These are phyloP conservation scores for Allenopithecus nigroviridis DNA, from an alignment of 2,797 vertebrate genomes.

Conservation along the genomic window DNA sequence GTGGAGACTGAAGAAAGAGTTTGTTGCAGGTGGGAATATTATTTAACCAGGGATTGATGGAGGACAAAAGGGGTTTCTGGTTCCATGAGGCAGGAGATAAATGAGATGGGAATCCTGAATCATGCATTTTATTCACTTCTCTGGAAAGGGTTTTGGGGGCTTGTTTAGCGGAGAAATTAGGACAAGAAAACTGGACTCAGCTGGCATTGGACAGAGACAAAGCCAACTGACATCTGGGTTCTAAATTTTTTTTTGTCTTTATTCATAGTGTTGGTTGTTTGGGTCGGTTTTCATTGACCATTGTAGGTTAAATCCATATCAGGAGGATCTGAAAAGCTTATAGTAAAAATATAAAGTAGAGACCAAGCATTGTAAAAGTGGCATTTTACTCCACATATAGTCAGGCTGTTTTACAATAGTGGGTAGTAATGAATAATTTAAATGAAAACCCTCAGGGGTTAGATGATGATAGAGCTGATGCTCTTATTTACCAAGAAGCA, in stretches of 20 bases:
- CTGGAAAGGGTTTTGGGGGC: neutral
- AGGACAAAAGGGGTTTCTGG: neutral
- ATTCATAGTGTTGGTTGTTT: constrained; percentile 17
- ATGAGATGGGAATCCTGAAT: neutral
- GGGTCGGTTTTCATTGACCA: constrained; percentile 9
- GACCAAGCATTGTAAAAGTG: neutral
- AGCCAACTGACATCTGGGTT: constrained; percentile 1
- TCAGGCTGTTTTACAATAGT: neutral
- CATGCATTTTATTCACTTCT: constrained; percentile 28
- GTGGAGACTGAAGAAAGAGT: neutral
- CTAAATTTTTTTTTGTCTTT: constrained; percentile 51
- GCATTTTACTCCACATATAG: neutral
- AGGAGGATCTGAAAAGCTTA: neutral
- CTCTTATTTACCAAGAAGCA: neutral
- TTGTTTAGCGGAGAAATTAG: constrained; percentile 28
- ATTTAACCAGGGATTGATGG: neutral
- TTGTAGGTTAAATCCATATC: neutral
- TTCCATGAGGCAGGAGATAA: neutral
- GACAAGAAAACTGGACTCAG: neutral
- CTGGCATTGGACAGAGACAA: neutral
- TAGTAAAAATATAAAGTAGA: constrained; percentile 11
- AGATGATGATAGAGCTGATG: neutral
- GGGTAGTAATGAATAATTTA: neutral
- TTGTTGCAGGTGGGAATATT: neutral
- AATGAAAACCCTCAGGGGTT: neutral